Evolutionary conservation across 2,888 invertebrate genomes (phyloP).

Genomic region (Drosophila meridiana): DNA sequence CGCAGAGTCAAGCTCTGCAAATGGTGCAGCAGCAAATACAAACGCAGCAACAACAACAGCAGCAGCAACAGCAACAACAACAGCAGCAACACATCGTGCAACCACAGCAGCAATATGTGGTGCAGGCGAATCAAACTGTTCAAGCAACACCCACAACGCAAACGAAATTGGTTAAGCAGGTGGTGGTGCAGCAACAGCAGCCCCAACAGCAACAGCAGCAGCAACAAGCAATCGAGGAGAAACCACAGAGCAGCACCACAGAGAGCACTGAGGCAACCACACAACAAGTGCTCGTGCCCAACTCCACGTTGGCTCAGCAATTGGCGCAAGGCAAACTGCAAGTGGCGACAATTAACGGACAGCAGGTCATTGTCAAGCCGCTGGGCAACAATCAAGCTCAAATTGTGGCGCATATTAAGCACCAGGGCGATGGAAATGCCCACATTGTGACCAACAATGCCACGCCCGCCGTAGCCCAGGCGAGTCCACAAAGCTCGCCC

Average conservation of each 20-base stretch:
- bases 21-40: slow-evolving; percentile 75
- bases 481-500: slow-evolving; percentile 67
- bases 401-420: slow-evolving; percentile 90
- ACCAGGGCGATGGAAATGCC: slow-evolving; percentile 86
- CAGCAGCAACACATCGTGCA: slow-evolving; percentile 72
- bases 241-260: slow-evolving; percentile 81
- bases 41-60: slow-evolving; percentile 58
- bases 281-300: slow-evolving; percentile 91
- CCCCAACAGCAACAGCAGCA: slow-evolving; percentile 71
- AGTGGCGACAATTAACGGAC: slow-evolving; percentile 93
- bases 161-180: slow-evolving; percentile 74
- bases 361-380: slow-evolving; percentile 92
- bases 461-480: slow-evolving; percentile 72
- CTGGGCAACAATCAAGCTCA: slow-evolving; percentile 92
- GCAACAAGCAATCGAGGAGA: slow-evolving; percentile 62
- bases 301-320: slow-evolving; percentile 91
- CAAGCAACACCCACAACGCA: slow-evolving; percentile 65
- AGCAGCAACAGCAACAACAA: slow-evolving; percentile 52
- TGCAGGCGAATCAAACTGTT: slow-evolving; percentile 67
- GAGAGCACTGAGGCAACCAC: slow-evolving; percentile 66
- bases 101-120: slow-evolving; percentile 79
- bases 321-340: slow-evolving; percentile 93
- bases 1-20: slow-evolving; percentile 78
- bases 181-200: slow-evolving; percentile 74
- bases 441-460: slow-evolving; percentile 84